Base-by-base conservation (phyloP, 2,888 invertebrate species). In the Drosophila meridionalis region DNA sequence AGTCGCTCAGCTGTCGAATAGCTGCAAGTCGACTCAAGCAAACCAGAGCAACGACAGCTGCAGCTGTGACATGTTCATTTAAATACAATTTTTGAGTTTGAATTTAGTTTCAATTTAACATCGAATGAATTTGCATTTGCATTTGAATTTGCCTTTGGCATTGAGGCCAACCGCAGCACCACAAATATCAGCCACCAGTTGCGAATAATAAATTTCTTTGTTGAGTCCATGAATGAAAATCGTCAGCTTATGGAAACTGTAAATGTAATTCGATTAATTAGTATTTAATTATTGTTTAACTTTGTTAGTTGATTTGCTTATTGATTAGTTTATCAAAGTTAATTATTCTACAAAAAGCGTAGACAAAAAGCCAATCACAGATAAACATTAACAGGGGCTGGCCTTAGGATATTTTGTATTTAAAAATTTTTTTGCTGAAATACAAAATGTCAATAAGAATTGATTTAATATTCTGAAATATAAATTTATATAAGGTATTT, bases 101-200 rank as follows among this genome's bases (percentile, higher is more conserved):
- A 12, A 42, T 40, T 28, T 28, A 6, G 20, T 11, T 9, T 36
- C 6, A 45, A 45, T n/a, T 61, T 42, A 9, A 45, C 43, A 57
- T 30, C 34, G 70, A 76, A 48, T 55, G 55, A 36, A 60, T 66
- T 72, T 77, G 6, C 58, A 20, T 30, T 30, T 48, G 55, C 40
- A 60, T 66, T 72, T 77, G 6, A 58, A 20, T 30, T 30, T 48
- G 30, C 14, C 30, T 30, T 30, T 30, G 30, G 30, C 30, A n/a
- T 9, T 20, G 11, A 12, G 47, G n/a, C 38, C n/a, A 47, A 34
- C 30, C 42, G 14, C 48, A 38, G 9, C 20, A 11, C 7, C 28
- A 45, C 30, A 56, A 66, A 60, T 62, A 64, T 38, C 69, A 61
- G 73, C 78, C 74, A 61, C 4, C 40, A 45, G 36, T 62, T 58